Evolutionary conservation across 2,888 invertebrate genomes (phyloP).

Genomic region (Habrosyne pyritoides): DNA sequence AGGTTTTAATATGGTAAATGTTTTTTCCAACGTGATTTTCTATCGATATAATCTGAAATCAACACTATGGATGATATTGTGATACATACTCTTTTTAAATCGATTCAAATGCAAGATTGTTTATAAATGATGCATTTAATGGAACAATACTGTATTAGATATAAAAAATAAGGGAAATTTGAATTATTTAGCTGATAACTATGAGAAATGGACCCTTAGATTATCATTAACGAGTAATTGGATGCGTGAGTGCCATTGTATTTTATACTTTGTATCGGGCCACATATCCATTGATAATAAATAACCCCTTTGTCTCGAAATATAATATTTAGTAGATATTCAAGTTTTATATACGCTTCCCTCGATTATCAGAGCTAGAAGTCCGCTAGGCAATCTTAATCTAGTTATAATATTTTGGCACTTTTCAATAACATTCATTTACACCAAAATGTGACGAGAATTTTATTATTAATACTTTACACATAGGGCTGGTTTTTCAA

Average conservation of each 20-base stretch:
- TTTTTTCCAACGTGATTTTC: neutral
- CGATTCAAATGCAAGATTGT: neutral
- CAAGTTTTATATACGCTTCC: neutral
- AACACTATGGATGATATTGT: constrained; percentile 2
- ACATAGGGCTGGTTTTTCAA: neutral
- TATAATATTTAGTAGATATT: neutral
- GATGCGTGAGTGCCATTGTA: constrained; percentile 25
- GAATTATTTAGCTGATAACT: neutral
- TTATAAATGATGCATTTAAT: neutral
- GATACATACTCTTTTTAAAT: neutral
- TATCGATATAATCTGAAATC: neutral
- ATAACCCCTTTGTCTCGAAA: neutral
- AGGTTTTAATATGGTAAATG: neutral
- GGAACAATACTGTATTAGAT: neutral
- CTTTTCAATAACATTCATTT: neutral
- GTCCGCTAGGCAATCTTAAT: neutral
- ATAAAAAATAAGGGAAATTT: neutral
- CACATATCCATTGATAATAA: constrained; percentile 2
- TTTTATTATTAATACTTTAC: neutral
- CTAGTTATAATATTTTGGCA: neutral
- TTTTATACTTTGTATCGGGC: constrained; percentile 1
- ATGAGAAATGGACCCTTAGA: neutral
- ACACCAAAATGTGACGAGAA: neutral
- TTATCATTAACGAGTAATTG: constrained; percentile 10
- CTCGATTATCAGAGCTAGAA: neutral